These are phyloP conservation scores for Leptatherina wallacei DNA, from an alignment of 2,797 vertebrate species.

Conservation along the genomic window DNA sequence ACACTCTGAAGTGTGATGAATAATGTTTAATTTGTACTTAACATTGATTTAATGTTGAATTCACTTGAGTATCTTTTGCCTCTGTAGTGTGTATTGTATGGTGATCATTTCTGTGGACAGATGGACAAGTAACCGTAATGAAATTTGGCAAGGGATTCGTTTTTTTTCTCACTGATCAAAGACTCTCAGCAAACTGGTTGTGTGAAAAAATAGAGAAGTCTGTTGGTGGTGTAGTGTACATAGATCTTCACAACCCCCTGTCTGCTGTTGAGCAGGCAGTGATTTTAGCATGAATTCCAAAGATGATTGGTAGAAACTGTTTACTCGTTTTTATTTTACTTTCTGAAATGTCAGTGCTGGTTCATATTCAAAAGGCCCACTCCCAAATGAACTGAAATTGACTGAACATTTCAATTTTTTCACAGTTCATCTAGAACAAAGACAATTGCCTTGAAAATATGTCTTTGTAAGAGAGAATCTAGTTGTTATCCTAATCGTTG, in stretches of 20 bases:
- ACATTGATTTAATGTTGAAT: slow-evolving; percentile 82
- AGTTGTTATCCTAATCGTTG: slow-evolving; percentile 91
- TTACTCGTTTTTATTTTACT: slow-evolving; percentile 78
- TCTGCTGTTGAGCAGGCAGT: slow-evolving; percentile 73
- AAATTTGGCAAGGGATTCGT: slow-evolving; percentile 66
- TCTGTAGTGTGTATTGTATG: slow-evolving; percentile 82
- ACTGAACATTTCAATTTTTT: slow-evolving; percentile 75
- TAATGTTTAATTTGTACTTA: slow-evolving; percentile 81
- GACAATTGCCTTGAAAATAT: slow-evolving; percentile 87
- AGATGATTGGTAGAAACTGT: slow-evolving; percentile 88
- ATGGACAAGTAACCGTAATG: slow-evolving; percentile 76
- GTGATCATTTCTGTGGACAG: slow-evolving; percentile 82
- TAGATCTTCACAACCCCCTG: slow-evolving; percentile 79
- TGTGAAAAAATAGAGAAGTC: slow-evolving; percentile 74
- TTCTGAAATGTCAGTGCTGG: slow-evolving; percentile 81
- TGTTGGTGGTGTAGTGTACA: slow-evolving; percentile 83
- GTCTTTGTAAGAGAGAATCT: slow-evolving; percentile 87
- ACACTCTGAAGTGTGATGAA: slow-evolving; percentile 71
- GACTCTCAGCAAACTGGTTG: slow-evolving; percentile 77
- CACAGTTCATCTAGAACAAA: slow-evolving; percentile 81
- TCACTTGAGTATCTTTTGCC: slow-evolving; percentile 85
- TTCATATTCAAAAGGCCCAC: slow-evolving; percentile 72
- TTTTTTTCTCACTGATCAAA: slow-evolving; percentile 65
- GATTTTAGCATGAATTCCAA: slow-evolving; percentile 88
- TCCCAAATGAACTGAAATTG: slow-evolving; percentile 74